Evolutionary conservation across 2,113 vertebrate genomes (phyloP).

Genomic region (Pseudopodoces humilis): DNA sequence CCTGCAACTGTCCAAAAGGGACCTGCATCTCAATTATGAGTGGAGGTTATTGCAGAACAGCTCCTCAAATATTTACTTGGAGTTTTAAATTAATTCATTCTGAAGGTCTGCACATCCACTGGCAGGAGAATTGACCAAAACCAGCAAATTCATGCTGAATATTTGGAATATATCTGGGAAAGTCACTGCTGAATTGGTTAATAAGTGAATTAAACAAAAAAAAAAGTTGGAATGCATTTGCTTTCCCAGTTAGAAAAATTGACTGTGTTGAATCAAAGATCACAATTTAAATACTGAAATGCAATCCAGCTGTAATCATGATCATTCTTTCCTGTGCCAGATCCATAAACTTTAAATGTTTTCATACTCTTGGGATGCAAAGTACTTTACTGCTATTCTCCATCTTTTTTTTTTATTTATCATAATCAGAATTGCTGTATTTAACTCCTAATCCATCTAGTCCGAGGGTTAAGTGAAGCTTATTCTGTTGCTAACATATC

Average conservation of each 20-base stretch:
- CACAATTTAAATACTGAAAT: slow-evolving; percentile 20
- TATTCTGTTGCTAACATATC: not conserved
- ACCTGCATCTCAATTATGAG: not conserved
- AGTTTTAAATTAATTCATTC: not conserved
- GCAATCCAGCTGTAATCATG: slow-evolving; percentile 20
- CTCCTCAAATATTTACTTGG: not conserved
- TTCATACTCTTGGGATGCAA: not conserved
- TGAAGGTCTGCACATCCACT: not conserved
- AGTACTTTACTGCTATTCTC: not conserved
- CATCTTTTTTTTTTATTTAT: slow-evolving; percentile 44
- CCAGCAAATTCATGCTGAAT: not conserved
- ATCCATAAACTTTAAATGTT: slow-evolving; percentile 25
- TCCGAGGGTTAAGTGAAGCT: not conserved
- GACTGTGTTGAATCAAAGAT: slow-evolving; percentile 5
- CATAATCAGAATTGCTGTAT: not conserved
- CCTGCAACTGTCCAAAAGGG: not conserved
- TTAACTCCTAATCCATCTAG: slow-evolving; percentile 2
- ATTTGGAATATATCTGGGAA: not conserved
- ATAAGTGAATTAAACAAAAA: not conserved
- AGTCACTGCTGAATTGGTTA: not conserved
- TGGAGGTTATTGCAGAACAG: not conserved
- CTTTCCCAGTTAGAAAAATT: slow-evolving; percentile 3
- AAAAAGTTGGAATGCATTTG: not conserved
- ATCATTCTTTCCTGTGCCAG: slow-evolving; percentile 10
- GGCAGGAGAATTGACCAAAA: not conserved